phyloP scores from a whole-genome alignment of 2,888 invertebrate genomes.

The Galeopsomyia nigrocyanea region DNA sequence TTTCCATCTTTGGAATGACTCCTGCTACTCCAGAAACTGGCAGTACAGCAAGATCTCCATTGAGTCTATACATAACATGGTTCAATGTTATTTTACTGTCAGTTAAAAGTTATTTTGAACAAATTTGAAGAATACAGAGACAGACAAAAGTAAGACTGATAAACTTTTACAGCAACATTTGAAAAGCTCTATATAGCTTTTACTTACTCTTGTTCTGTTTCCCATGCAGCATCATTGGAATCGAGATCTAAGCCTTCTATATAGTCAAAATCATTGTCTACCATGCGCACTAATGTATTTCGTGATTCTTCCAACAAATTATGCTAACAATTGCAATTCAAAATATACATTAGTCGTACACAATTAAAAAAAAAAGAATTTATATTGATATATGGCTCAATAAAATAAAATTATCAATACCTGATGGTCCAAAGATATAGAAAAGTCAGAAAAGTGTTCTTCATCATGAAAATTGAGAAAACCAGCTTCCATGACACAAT shows the following conservation, averaged over 20 bases:
- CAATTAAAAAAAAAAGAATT: constrained; percentile 4
- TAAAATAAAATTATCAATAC: constrained; percentile 22
- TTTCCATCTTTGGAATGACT: constrained; percentile 60
- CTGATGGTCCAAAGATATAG: constrained; percentile 59
- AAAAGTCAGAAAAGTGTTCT: constrained; percentile 69
- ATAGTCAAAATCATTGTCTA: constrained; percentile 60
- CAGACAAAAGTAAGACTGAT: neutral
- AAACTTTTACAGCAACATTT: neutral
- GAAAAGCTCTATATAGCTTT: neutral
- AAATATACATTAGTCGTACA: neutral
- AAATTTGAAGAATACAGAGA: constrained; percentile 13
- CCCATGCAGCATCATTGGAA: constrained; percentile 58
- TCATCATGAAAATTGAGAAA: constrained; percentile 70
- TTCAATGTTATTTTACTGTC: constrained; percentile 6
- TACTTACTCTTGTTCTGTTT: constrained; percentile 67
- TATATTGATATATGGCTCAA: neutral
- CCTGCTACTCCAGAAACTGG: constrained; percentile 63
- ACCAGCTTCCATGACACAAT: constrained; percentile 70
- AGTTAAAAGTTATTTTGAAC: constrained; percentile 18
- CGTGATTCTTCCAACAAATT: constrained; percentile 54
- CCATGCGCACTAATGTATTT: constrained; percentile 53
- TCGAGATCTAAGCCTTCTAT: constrained; percentile 56
- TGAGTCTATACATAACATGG: constrained; percentile 59
- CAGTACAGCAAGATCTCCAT: constrained; percentile 68
- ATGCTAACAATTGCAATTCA: constrained; percentile 28